These are phyloP conservation scores for Trigoniulus corallinus DNA, from an alignment of 1,140 invertebrate species.

Conservation along the genomic window DNA sequence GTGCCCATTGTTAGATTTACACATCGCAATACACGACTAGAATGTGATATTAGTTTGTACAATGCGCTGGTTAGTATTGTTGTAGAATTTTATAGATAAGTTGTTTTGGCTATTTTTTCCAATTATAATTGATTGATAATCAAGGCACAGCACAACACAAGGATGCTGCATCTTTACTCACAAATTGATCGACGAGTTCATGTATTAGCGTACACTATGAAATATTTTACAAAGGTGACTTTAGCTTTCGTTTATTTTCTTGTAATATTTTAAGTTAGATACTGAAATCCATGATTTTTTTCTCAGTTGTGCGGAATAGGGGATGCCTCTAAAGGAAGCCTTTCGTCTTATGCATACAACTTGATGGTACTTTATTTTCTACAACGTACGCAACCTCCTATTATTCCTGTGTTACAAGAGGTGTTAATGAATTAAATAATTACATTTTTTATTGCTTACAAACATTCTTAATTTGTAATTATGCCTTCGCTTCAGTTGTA, in stretches of 20 bases:
- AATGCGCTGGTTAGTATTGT: conserved; percentile 40
- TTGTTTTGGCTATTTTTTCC: not conserved
- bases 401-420: conserved; percentile 44
- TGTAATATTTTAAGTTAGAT: not conserved
- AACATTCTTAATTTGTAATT: too few relatives aligned
- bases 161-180: conserved; percentile 33
- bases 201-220: conserved; percentile 37
- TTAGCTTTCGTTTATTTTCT: not conserved
- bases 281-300: too few relatives aligned
- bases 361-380: conserved; percentile 42
- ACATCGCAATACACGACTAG: conserved; percentile 27
- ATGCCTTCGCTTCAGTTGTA: too few relatives aligned
- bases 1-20: conserved; percentile 46
- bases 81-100: conserved; percentile 12
- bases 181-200: conserved; percentile 35
- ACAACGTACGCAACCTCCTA: conserved; percentile 37
- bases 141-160: conserved; percentile 37
- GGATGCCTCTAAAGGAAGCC: conserved; percentile 41
- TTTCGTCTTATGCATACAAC: conserved; percentile 46
- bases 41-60: conserved; percentile 43
- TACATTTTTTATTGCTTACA: too few relatives aligned
- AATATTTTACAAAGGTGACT: conserved; percentile 37
- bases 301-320: conserved; percentile 37
- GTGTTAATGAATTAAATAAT: too few relatives aligned
- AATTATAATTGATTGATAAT: not conserved